Evolutionary conservation across 2,113 vertebrate species (phyloP), one percentile per base, ranked within the genome.

Genomic region (Coptodon rendalli): DNA sequence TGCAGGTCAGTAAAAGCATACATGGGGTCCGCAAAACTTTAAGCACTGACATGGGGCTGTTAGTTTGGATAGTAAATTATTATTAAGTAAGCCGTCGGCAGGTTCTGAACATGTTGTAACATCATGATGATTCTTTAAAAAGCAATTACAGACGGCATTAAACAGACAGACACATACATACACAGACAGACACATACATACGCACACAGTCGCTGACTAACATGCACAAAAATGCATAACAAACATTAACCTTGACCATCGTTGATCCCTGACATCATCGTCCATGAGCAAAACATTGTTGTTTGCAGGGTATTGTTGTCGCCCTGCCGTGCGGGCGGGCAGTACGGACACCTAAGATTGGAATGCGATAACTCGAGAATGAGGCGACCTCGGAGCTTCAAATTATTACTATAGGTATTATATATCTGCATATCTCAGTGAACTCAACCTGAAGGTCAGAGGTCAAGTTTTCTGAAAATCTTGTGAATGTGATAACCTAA

Each of bases 81-180:
- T 40, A 40, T 43, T 43, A 43, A 24, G 38, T 6, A 43, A 27
- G 13, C 66, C 0, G 3, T 71, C 0, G 7, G 63, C 38, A 71
- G 12, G 36, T 71, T 71, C 22, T 71, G 38, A 43, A 43, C n/a
- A 24, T 16, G n/a, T 45, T 71, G 5, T 14, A 16, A 71, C n/a
- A 43, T 10, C 38, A 27, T 6, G 22, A 45, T 73, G 22, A 6
- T 73, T 73, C 38, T 45, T 73, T 45, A 73, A 73, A 66, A 43
- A 43, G 7, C 66, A 24, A 6, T 24, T 43, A 71, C 38, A 43
- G 22, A 43, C 0, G 8, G 0, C 13, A 10, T 27, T 71, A 71
- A 45, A 24, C n/a, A 71, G 12, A 24, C n/a, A 16, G 3, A 71
- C 66, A 24, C 12, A 43, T 3, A 3, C n/a, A 38, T 34, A 8